phyloP scores from a whole-genome alignment of 2,797 vertebrate genomes.

The Enteromius paludinosus region DNA sequence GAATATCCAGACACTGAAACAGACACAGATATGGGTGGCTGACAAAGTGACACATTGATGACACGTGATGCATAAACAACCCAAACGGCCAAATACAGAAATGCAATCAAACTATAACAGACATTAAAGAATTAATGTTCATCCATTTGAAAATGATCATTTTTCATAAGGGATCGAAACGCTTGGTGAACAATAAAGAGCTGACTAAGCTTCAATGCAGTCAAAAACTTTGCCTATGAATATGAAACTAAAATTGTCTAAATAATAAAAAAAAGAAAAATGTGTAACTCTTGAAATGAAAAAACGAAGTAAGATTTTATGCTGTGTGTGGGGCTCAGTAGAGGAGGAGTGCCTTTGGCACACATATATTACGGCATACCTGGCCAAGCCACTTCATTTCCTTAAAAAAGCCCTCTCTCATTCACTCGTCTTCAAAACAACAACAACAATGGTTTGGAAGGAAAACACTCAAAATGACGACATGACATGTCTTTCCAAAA shows the following conservation, averaged over 20 bases:
- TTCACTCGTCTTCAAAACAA: slow-evolving; percentile 29
- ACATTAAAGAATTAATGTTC: neutral
- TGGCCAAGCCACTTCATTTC: slow-evolving; percentile 67
- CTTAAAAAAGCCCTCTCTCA: slow-evolving; percentile 72
- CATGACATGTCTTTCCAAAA: slow-evolving; percentile 18
- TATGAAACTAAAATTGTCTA: neutral
- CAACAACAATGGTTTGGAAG: slow-evolving; percentile 9
- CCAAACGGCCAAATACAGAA: neutral
- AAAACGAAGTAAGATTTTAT: neutral
- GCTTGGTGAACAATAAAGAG: neutral
- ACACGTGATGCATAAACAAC: neutral
- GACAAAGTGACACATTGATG: neutral
- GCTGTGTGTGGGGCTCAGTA: neutral
- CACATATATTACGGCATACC: slow-evolving; percentile 63
- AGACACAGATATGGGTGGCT: slow-evolving; percentile 39
- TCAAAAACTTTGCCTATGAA: neutral
- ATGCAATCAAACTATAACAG: neutral
- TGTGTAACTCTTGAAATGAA: neutral
- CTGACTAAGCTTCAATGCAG: neutral
- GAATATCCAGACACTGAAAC: slow-evolving; percentile 77
- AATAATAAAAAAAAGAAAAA: neutral
- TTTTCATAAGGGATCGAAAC: neutral
- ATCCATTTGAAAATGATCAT: neutral
- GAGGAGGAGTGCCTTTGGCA: slow-evolving; percentile 45
- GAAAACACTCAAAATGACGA: slow-evolving; percentile 43